phyloP scores from a whole-genome alignment of 2,888 invertebrate species.

The Dioctria rufipes region DNA sequence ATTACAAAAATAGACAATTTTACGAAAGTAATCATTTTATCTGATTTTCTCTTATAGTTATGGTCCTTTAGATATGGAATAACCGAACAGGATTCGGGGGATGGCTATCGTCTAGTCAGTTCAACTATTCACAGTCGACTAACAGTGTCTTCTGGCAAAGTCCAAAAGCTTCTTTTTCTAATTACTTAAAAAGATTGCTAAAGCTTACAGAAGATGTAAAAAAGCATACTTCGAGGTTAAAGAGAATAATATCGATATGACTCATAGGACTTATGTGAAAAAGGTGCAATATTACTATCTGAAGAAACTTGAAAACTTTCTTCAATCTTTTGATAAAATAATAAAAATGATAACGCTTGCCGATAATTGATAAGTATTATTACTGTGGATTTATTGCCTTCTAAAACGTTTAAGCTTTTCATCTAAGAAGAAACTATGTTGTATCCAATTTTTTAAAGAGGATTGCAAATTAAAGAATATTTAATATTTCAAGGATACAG shows the following conservation, averaged over 20 bases:
- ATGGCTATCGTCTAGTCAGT: not conserved
- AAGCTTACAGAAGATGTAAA: constrained; percentile 21
- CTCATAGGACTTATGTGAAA: not conserved
- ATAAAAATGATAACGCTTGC: too few relatives aligned
- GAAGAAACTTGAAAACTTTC: too few relatives aligned
- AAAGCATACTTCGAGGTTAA: not conserved
- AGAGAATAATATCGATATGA: not conserved
- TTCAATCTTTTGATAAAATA: too few relatives aligned
- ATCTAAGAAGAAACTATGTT: too few relatives aligned
- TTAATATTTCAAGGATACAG: too few relatives aligned
- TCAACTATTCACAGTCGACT: constrained; percentile 14
- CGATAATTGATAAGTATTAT: too few relatives aligned
- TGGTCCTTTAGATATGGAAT: not conserved
- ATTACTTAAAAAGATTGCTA: not conserved
- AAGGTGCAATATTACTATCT: too few relatives aligned
- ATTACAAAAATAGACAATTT: not conserved
- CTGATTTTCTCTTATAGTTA: too few relatives aligned
- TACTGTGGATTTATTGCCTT: too few relatives aligned
- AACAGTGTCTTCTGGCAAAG: not conserved
- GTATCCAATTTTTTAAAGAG: too few relatives aligned
- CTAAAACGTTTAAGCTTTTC: too few relatives aligned
- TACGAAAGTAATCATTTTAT: not conserved
- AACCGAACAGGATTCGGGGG: not conserved
- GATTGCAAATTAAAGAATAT: too few relatives aligned
- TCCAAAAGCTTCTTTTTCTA: constrained; percentile 26